Evolutionary conservation across 2,888 invertebrate genomes (phyloP), one percentile per base, ranked within the genome.

Genomic region (Xestia ashworthii): DNA sequence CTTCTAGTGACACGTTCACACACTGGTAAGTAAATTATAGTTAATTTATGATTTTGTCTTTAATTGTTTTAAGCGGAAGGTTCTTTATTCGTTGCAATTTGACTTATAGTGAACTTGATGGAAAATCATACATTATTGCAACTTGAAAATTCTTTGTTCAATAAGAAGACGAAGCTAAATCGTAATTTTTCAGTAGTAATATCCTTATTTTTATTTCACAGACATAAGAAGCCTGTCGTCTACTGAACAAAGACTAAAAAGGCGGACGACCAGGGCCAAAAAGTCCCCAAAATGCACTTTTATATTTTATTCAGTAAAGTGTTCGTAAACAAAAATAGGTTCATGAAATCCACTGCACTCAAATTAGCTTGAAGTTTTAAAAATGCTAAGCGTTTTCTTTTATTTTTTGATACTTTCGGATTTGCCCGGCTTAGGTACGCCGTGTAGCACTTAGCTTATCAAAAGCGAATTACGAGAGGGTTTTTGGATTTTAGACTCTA

Each of bases 1-100:
- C 95, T 86, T 96, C 96, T 75, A 93, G 85, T 1, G 95, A 94
- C 16, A 96, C 91, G 79, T 94, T 93, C 3, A 95, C 95, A 81
- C 96, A 96, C 96, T 96, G 78, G 0, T 25, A 68, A 53, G 69
- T 1, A 50, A 48, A 60, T n/a, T 0, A 25, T n/a, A 1, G n/a
- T 38, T 53, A 55, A 48, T 44, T 32, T 32, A 32, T 53, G 25
- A 68, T 32, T 41, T 78, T 68, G 14, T 22, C 14, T 68, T 58
- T 41, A 46, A 50, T 66, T n/a, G 3, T 9, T 25, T 22, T 25
- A 5, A 4, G 5, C 0, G 6, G 9, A 53, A 73, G 22, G 6
- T 58, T 41, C 0, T 16, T 25, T 72, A 5, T 50, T 11, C 9
- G 14, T 12, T 48, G 41, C 25, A 38, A 38, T n/a, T 19, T 68